phyloP scores from a whole-genome alignment of 2,888 invertebrate species.

The Limnephilus marmoratus region DNA sequence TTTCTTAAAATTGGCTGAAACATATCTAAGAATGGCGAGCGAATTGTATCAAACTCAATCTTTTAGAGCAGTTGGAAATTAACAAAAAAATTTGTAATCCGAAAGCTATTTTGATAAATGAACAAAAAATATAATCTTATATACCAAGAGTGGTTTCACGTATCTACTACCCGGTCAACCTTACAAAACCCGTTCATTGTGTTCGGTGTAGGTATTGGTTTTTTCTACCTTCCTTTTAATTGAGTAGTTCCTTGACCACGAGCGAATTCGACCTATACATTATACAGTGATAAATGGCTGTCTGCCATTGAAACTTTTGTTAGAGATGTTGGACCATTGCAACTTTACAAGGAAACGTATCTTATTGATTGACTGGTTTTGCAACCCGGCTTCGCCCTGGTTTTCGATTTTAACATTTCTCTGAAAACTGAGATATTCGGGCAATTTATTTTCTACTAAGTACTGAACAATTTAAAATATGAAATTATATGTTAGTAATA shows the following conservation, averaged over 20 bases:
- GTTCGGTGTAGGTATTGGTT: background rate
- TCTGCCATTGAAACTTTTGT: background rate
- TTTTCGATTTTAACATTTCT: background rate
- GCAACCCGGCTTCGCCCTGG: background rate
- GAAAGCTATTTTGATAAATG: no score
- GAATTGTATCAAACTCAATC: no score
- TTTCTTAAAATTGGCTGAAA: no score
- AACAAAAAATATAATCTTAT: no score
- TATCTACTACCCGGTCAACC: background rate
- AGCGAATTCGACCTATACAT: background rate
- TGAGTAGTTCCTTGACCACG: background rate
- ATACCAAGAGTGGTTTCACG: background rate
- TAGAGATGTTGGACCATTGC: background rate
- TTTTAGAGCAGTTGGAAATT: no score
- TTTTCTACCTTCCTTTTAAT: background rate
- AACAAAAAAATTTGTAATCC: no score
- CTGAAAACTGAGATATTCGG: background rate
- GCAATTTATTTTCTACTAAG: no score
- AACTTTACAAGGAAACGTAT: background rate
- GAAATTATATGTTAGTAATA: background rate
- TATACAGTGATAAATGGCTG: background rate
- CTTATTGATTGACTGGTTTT: background rate
- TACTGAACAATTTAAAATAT: no score
- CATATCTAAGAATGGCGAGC: no score
- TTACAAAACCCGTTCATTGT: background rate